phyloP scores from a whole-genome alignment of 2,113 vertebrate genomes.

The Apeltes quadracus region DNA sequence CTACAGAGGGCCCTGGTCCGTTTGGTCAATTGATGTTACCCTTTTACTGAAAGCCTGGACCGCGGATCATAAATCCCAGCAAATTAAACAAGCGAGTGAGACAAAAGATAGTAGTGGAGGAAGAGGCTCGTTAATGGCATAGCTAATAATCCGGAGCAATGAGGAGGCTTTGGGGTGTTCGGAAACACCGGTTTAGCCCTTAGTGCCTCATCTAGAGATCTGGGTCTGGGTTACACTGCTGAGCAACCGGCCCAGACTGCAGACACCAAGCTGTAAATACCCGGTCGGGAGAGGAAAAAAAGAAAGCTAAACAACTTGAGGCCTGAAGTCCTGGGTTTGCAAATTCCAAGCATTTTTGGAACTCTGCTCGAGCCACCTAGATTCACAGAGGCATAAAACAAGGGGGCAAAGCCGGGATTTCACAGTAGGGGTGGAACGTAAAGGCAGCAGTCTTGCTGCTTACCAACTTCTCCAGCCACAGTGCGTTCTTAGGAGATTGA shows the following conservation, averaged over 20 bases:
- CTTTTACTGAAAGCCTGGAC: conserved; percentile 14
- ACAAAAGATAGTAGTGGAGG: conserved; percentile 5
- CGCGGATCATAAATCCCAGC: conserved; percentile 28
- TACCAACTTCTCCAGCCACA: conserved; percentile 30
- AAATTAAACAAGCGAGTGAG: conserved; percentile 5
- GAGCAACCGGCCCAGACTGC: conserved; percentile 36
- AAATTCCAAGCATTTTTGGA: conserved; percentile 79
- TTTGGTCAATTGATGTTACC: conserved; percentile 23
- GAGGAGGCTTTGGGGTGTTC: conserved; percentile 1
- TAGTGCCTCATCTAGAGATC: conserved; percentile 12
- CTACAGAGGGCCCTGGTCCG: conserved; percentile 22
- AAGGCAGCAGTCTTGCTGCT: conserved; percentile 44
- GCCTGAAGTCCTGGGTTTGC: conserved; percentile 74
- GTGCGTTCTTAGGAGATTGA: conserved; percentile 15
- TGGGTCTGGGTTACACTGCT: conserved; percentile 26
- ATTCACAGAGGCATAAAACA: conserved; percentile 62
- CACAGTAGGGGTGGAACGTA: conserved; percentile 51
- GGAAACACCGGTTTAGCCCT: background rate
- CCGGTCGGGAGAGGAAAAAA: conserved; percentile 35
- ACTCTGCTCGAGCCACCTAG: conserved; percentile 72
- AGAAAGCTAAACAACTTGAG: conserved; percentile 75
- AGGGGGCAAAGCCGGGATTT: conserved; percentile 59
- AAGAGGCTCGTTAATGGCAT: conserved; percentile 20
- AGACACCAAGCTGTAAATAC: conserved; percentile 69
- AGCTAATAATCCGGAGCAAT: background rate